Evolutionary conservation across 2,797 vertebrate genomes (phyloP).

Genomic region (Adelosebastes latens): DNA sequence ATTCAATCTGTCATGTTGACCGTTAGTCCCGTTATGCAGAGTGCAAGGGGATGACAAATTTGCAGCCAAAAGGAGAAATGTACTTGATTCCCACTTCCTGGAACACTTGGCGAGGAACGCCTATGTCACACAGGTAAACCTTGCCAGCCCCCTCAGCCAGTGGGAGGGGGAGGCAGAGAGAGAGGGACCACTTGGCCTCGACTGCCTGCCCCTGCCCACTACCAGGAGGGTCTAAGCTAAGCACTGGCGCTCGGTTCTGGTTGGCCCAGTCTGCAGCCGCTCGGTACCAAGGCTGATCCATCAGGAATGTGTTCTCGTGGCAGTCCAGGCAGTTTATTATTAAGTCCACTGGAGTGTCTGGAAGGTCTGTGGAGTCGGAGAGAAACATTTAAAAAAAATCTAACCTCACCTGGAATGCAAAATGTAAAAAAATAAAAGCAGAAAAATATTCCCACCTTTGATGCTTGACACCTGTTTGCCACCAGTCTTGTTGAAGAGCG

Average conservation of each 20-base stretch:
- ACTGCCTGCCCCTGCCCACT: constrained; percentile 90
- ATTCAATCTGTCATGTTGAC: constrained; percentile 19
- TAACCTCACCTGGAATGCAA: neutral
- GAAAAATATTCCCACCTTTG: constrained; percentile 84
- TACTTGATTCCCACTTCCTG: constrained; percentile 97
- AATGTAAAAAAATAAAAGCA: neutral
- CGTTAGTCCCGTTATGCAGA: constrained; percentile 81
- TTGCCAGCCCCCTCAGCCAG: constrained; percentile 91
- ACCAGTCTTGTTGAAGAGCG: constrained; percentile 92
- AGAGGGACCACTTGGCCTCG: constrained; percentile 97
- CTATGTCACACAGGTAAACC: constrained; percentile 96
- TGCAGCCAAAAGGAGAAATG: constrained; percentile 97
- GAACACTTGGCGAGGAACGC: constrained; percentile 94
- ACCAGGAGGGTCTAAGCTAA: constrained; percentile 95
- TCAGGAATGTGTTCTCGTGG: constrained; percentile 93
- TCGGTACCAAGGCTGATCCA: constrained; percentile 97
- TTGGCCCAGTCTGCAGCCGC: constrained; percentile 97
- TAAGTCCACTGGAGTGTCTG: constrained; percentile 94
- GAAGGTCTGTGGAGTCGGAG: constrained; percentile 86
- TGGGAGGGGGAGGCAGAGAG: constrained; percentile 91
- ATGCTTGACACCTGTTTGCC: constrained; percentile 94
- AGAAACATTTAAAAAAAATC: neutral
- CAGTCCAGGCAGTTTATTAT: constrained; percentile 99
- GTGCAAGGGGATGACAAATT: constrained; percentile 97
- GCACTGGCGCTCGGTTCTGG: constrained; percentile 94